Evolutionary conservation across 2,797 vertebrate genomes (phyloP).

Genomic region (Spheniscus humboldti): DNA sequence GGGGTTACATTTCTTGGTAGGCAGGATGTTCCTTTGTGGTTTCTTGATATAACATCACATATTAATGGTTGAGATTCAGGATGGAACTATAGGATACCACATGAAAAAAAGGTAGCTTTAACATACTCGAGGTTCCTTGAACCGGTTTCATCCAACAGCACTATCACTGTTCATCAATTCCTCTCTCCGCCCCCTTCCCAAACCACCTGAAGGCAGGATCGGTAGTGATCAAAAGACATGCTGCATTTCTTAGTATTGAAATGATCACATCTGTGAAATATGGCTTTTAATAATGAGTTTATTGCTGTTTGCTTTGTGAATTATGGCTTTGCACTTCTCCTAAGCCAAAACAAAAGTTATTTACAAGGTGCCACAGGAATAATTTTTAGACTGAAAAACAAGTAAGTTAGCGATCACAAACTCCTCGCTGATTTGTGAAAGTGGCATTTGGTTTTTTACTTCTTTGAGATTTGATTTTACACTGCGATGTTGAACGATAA

Average conservation of each 20-base stretch:
- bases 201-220: conserved; percentile 19
- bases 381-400: background rate
- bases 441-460: background rate
- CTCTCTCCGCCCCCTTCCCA: background rate
- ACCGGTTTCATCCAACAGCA: background rate
- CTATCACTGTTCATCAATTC: conserved; percentile 1
- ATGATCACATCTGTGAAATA: conserved; percentile 29
- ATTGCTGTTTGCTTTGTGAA: conserved; percentile 2
- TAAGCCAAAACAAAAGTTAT: conserved; percentile 5
- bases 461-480: background rate
- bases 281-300: conserved; percentile 12
- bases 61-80: background rate
- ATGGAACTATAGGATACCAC: conserved; percentile 9
- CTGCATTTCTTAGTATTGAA: background rate
- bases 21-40: conserved; percentile 28
- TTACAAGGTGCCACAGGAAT: background rate
- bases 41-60: background rate
- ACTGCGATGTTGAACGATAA: background rate
- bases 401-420: background rate
- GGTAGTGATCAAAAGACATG: conserved; percentile 6
- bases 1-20: conserved; percentile 8
- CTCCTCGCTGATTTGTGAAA: background rate
- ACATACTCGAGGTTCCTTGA: background rate
- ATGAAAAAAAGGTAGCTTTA: background rate
- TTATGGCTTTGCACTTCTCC: conserved; percentile 5